A percentile compares a stretch with the other conserved stretches of the same genome.
Conservation (phyloP, 2,888 invertebrate species). For the Bibio marci region DNA sequence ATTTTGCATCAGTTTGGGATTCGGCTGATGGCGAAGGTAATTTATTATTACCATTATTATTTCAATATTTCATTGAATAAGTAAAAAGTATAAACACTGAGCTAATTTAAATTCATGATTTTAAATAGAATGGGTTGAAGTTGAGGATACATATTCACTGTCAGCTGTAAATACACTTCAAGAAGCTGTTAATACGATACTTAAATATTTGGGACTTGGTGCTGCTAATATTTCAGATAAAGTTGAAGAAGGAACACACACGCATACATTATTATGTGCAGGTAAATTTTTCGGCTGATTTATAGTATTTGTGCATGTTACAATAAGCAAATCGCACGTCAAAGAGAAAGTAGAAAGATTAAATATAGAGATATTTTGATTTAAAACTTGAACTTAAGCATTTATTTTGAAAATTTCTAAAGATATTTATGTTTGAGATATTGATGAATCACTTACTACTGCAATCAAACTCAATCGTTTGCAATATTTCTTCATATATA, state of each 20-base stretch:
- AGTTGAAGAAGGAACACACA: conserved; percentile 63
- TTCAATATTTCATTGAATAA: background rate
- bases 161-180: conserved; percentile 61
- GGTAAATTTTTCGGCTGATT: conserved; percentile 32
- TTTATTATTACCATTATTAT: background rate
- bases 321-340: too few species aligned
- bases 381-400: too few species aligned
- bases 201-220: conserved; percentile 67
- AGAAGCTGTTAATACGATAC: conserved; percentile 69
- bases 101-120: background rate
- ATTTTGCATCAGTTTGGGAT: conserved; percentile 70
- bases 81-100: background rate
- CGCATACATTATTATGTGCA: conserved; percentile 63
- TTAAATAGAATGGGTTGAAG: conserved; percentile 37
- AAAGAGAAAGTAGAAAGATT: too few species aligned
- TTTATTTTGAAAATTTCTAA: too few species aligned
- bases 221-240: conserved; percentile 72
- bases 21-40: conserved; percentile 39
- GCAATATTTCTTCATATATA: too few species aligned
- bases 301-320: too few species aligned
- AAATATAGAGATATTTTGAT: too few species aligned
- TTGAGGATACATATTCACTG: conserved; percentile 85
- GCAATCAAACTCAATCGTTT: too few species aligned
- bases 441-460: too few species aligned
- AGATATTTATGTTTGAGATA: too few species aligned